Evolutionary conservation across 35 echinoderm and acorn worm species (phyloP).

Genomic region (Strongylocentrotus purpuratus): DNA sequence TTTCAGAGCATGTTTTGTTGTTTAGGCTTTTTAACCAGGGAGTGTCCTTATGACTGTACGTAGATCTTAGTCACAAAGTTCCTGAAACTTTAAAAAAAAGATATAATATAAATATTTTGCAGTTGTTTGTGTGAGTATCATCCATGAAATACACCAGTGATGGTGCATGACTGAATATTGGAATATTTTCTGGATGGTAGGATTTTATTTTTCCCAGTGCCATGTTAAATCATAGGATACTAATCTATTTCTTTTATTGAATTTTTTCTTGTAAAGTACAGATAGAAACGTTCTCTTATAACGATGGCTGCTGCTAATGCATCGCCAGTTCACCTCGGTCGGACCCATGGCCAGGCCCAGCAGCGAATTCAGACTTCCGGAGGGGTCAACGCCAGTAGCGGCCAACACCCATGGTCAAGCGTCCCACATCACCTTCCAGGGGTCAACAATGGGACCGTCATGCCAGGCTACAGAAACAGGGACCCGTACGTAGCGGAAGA

Average conservation of each 20-base stretch:
- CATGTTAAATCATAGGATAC: background rate
- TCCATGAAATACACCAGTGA: background rate
- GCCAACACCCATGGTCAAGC: background rate
- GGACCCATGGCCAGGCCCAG: background rate
- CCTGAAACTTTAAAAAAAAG: background rate
- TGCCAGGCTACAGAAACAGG: background rate
- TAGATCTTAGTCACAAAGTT: no score
- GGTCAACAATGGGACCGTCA: background rate
- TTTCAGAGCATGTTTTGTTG: background rate
- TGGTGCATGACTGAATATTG: background rate
- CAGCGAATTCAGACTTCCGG: background rate
- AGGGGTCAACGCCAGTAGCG: background rate
- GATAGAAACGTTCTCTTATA: background rate
- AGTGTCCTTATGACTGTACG: background rate
- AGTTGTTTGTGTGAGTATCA: background rate
- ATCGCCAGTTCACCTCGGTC: background rate
- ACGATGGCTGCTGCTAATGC: conserved; percentile 7
- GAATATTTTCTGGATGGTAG: background rate
- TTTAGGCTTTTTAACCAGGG: background rate
- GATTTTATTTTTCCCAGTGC: background rate
- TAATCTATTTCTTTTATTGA: background rate
- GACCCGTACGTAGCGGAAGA: background rate
- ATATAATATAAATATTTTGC: background rate
- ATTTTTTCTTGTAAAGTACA: background rate
- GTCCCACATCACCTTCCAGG: background rate